Base-by-base conservation (phyloP, 2,888 invertebrate genomes). In the Tiphia femorata region DNA sequence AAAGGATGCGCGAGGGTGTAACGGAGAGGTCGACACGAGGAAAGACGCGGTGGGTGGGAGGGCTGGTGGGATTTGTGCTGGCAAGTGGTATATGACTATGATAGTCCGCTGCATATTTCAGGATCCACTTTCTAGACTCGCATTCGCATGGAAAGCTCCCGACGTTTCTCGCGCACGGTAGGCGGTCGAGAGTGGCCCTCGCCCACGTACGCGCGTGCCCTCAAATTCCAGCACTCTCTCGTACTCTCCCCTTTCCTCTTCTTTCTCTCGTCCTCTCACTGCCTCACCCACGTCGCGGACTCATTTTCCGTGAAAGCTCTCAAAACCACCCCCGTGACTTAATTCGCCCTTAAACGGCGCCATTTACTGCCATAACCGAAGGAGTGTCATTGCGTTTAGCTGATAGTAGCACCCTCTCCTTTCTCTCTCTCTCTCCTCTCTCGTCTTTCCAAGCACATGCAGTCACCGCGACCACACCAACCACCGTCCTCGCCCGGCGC, bases 51-150 rank as follows among this genome's bases (percentile, higher is more conserved):
- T 46, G 21, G 29, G 40, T 35, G 43, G 35, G 37, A 40, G 43
- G 58, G 57, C 55, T 54, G 49, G 37, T 42, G 59, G 59, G 67
- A 68, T 70, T 68, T 56, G 37, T 65, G 66, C 57, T 58, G 25
- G 58, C 17, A 47, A 71, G 58, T 66, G 58, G 53, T 70, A 70
- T 64, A 70, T 53, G 70, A 66, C 60, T 70, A 66, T 66, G 63
- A 70, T 64, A 64, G 66, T 70, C 56, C 58, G 62, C 55, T 73
- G 70, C 66, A 75, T 75, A 73, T 75, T 75, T 75, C 66, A 75
- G 55, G 64, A 69, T 63, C 57, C 64, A 62, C 64, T 61, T 58
- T 61, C 38, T n/a, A 41, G 53, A 53, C 58, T 52, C 50, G 51
- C 46, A n/a, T n/a, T n/a, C 48, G 48, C 48, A 25, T 51, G 10